These are phyloP conservation scores for Regulus satrapa DNA, from an alignment of 2,113 vertebrate genomes.

Conservation along the genomic window DNA sequence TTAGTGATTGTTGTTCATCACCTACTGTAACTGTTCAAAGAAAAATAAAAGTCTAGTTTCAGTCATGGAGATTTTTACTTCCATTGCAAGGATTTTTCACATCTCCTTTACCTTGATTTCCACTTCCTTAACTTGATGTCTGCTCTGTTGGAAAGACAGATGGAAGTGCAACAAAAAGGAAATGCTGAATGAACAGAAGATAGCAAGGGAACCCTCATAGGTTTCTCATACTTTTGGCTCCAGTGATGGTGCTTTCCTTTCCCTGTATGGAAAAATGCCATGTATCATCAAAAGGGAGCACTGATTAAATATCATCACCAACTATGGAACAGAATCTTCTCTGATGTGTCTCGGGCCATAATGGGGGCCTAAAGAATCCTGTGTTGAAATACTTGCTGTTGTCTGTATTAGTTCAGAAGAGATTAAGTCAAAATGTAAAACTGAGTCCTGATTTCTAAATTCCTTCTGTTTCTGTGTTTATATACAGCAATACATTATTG, in stretches of 20 bases:
- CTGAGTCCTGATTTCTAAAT: not conserved
- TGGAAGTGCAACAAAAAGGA: not conserved
- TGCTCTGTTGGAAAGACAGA: not conserved
- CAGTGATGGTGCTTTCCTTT: not conserved
- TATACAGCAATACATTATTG: not conserved
- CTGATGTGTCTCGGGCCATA: not conserved
- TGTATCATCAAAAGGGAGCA: not conserved
- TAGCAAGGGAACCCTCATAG: not conserved
- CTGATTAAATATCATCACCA: not conserved
- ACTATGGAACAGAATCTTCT: not conserved
- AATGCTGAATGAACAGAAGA: not conserved
- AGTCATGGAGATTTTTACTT: not conserved
- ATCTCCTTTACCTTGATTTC: not conserved
- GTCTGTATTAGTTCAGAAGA: not conserved
- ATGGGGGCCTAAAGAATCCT: not conserved
- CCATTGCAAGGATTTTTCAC: not conserved
- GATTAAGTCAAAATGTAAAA: not conserved
- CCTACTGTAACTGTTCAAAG: not conserved
- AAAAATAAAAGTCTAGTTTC: not conserved
- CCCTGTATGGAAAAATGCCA: not conserved
- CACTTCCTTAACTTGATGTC: not conserved
- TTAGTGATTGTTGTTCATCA: not conserved
- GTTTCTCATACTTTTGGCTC: not conserved
- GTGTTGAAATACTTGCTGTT: not conserved
- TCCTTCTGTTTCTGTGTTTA: not conserved